phyloP scores from a whole-genome alignment of 1,140 invertebrate genomes.

The Brachionus rubens region DNA sequence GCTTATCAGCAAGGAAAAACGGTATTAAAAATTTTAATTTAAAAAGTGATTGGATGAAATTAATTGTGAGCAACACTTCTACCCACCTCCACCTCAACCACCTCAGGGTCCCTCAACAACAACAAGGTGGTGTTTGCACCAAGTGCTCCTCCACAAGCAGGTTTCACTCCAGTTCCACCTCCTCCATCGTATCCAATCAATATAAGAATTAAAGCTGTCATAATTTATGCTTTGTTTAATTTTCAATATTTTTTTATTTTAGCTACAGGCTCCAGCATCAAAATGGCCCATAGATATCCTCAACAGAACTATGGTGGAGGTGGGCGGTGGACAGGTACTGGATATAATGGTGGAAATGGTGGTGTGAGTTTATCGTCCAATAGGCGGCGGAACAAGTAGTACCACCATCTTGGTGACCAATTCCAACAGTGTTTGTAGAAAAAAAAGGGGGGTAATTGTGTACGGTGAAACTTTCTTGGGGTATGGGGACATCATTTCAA shows the following conservation, averaged over 20 bases:
- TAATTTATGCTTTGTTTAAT: too few relatives aligned
- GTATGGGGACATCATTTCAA: too few relatives aligned
- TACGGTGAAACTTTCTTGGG: conserved; percentile 20
- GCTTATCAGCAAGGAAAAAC: too few relatives aligned
- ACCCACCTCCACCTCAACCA: conserved; percentile 35
- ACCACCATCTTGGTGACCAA: conserved; percentile 31
- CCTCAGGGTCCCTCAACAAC: neutral
- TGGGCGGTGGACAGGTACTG: too few relatives aligned
- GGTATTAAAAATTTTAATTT: neutral
- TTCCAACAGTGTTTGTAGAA: neutral
- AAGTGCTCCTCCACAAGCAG: too few relatives aligned
- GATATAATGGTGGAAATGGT: neutral
- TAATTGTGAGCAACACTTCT: conserved; percentile 33
- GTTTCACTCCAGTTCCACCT: neutral
- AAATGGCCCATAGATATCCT: conserved; percentile 1
- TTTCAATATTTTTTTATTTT: neutral
- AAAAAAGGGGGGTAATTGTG: conserved; percentile 31
- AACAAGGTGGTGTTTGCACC: neutral
- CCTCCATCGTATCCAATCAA: conserved; percentile 25
- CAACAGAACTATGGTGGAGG: neutral
- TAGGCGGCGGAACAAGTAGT: neutral
- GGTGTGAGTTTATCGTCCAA: neutral
- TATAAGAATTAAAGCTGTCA: too few relatives aligned
- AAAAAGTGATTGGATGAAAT: conserved; percentile 47
- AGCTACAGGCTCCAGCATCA: neutral